Base-by-base conservation (phyloP, 2,113 vertebrate species). In the Oplegnathus fasciatus region DNA sequence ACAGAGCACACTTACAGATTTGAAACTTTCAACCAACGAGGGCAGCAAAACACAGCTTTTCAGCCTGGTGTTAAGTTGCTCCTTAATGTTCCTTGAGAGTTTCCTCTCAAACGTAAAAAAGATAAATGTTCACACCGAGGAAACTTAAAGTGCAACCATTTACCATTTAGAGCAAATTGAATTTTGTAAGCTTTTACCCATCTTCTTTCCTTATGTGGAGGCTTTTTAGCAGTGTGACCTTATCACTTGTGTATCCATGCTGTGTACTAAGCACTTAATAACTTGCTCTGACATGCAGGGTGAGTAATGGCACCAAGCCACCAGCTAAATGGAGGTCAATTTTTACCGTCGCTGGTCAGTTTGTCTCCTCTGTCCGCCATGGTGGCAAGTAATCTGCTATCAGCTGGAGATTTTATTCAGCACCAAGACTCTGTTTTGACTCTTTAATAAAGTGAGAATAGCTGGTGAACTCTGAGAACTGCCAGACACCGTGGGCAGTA, bases 251-350 rank as follows among this genome's bases (percentile, higher is more conserved):
- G 40, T 32, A 26, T 37, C 60, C 74, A 78, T 30, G n/a, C n/a
- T 60, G 50, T 62, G 17, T 40, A 40, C 64, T 78, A 32, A 82
- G 61, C 69, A 55, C 74, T 58, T 67, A 67, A 64, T 68, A 86
- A 84, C 77, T 57, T 50, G 18, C 37, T 68, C 60, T 81, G 80
- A 84, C 68, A 71, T 28, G 64, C 74, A 66, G n/a, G 8, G n/a
- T 84, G 80, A 82, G 52, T 84, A 78, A 81, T 65, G 57, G 57
- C 62, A 69, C 62, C 15, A 0, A 75, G 62, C 76, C 54, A 76
- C 46, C 24, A 64, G 73, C 54, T 74, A 55, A 81, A 60, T 68
- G 67, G 66, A 80, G 66, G 72, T 80, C 61, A 34, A 2, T 61
- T 66, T 83, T 73, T 76, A 42, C 65, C 5, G 32, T 20, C 26